Base-by-base conservation (phyloP, 2,797 vertebrate genomes). In the Enteromius afrohamiltoni region DNA sequence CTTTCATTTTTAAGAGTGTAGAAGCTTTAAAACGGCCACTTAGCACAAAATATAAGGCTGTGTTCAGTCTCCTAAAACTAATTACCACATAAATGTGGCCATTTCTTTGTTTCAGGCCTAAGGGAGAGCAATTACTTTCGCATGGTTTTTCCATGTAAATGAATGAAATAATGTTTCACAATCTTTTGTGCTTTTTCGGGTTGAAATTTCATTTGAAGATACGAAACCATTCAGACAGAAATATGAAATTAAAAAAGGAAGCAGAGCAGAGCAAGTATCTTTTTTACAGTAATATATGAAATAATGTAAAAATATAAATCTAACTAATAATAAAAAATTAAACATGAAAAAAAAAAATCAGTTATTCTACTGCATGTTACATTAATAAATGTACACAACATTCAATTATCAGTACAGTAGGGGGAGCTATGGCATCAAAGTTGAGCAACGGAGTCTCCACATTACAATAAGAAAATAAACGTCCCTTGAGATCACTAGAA, bases 371-470 rank as follows among this genome's bases (percentile, higher is more conserved):
- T 16, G 23, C 3, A 13, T 62, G 26, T 16, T 16, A 16, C 11
- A 10, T 62, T 2, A 55, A 26, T 65, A 51, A 79, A 49, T 13
- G 1, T n/a, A 21, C 7, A 23, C 23, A 4, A 65, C 16, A 21
- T 37, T 62, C 9, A 74, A 58, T 11, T 17, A 77, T 37, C 37
- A 49, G n/a, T 45, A 64, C 70, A 87, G 69, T 49, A 87, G 83
- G 81, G 65, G 85, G 87, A 23, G 47, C 45, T 84, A 69, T 55
- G 34, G 62, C 37, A 65, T 37, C 34, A 83, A n/a, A 49, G 6
- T 68, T 83, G 37, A 31, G 10, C 23, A 45, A 53, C 17, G 9
- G 21, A 3, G 17, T 31, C 26, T 34, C 34, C 34, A 49, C 40
- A 62, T 19, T 37, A 65, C 21, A 75, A 14, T 26, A 23, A 49